Conservation (phyloP, 2,888 invertebrate species). For the Lymantria dispar region DNA sequence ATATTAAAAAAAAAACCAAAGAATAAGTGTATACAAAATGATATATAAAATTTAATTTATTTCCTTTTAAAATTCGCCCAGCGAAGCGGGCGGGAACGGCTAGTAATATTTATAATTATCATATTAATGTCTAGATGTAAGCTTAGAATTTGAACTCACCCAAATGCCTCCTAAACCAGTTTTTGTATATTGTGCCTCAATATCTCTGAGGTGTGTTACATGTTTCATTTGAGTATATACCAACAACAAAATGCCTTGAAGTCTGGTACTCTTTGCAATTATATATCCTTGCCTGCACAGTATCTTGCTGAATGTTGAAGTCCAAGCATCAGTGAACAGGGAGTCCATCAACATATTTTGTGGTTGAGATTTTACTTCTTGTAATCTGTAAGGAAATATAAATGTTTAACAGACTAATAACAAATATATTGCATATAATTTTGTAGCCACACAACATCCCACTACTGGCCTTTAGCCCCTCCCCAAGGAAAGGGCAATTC, state of each 20-base stretch:
- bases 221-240: conserved; percentile 91
- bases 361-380: conserved; percentile 95
- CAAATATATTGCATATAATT: background rate
- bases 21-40: too few relatives aligned
- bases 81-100: too few relatives aligned
- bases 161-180: conserved; percentile 96
- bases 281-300: conserved; percentile 88
- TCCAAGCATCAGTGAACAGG: conserved; percentile 94
- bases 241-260: conserved; percentile 92
- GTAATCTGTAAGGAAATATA: conserved; percentile 81
- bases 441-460: too few relatives aligned
- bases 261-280: conserved; percentile 89
- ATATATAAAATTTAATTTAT: too few relatives aligned
- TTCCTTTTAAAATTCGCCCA: too few relatives aligned
- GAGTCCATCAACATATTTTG: conserved; percentile 92
- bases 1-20: too few relatives aligned
- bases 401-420: background rate
- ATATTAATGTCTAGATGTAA: background rate
- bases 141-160: conserved; percentile 81
- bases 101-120: background rate
- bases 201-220: conserved; percentile 90
- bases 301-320: conserved; percentile 86
- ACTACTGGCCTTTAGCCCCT: too few relatives aligned
- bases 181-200: conserved; percentile 93
- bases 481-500: too few relatives aligned